phyloP scores from a whole-genome alignment of 1,140 invertebrate genomes.

The Trinorchestia longiramus region DNA sequence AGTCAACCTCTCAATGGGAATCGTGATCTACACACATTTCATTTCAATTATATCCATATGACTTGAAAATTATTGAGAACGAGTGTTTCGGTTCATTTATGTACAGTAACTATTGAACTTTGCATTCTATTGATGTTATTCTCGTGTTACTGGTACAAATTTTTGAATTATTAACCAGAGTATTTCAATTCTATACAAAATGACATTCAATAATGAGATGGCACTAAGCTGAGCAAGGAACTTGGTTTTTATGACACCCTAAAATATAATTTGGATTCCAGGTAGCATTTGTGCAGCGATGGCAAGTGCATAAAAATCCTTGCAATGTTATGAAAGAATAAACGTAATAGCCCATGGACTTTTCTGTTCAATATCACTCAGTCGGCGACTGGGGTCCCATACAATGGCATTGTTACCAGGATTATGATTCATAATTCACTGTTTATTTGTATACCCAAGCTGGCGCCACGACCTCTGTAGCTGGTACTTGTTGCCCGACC shows the following conservation, averaged over 20 bases:
- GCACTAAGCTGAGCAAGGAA: neutral
- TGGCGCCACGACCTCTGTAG: neutral
- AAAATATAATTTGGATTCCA: neutral
- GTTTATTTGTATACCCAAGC: neutral
- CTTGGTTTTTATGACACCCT: neutral
- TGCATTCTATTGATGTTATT: neutral
- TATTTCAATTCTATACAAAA: neutral
- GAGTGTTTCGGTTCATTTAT: neutral
- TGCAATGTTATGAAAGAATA: neutral
- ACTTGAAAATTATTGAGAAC: neutral
- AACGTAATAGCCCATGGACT: neutral
- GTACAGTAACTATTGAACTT: neutral
- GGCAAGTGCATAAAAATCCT: neutral
- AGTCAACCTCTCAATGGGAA: neutral
- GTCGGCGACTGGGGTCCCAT: neutral
- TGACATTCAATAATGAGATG: neutral
- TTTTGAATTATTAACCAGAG: neutral
- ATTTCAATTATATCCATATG: neutral
- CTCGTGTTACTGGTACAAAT: neutral
- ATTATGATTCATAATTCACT: neutral
- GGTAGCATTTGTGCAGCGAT: neutral
- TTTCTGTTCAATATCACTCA: neutral
- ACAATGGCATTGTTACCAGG: neutral
- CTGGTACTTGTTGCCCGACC: neutral
- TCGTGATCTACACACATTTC: neutral